These are phyloP conservation scores for Idris sp. DNA, from an alignment of 1,140 invertebrate species.

Conservation along the genomic window DNA sequence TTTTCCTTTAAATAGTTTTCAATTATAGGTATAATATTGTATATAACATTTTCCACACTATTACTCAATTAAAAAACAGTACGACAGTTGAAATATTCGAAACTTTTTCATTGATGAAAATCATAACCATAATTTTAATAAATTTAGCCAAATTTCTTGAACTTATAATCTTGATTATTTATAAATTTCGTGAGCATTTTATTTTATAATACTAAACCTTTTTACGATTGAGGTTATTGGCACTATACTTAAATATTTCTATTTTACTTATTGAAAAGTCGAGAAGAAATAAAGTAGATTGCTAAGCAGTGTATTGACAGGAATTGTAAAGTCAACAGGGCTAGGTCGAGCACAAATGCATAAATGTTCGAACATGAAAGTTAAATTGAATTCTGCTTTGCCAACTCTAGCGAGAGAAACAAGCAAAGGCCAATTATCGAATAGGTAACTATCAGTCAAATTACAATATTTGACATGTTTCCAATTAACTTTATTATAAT, in stretches of 20 bases:
- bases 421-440: conserved; percentile 62
- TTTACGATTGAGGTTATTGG: too few relatives aligned
- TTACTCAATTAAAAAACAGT: too few relatives aligned
- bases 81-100: too few relatives aligned
- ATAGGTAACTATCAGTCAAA: conserved; percentile 56
- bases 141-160: too few relatives aligned
- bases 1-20: too few relatives aligned
- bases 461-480: conserved; percentile 59
- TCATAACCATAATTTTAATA: too few relatives aligned
- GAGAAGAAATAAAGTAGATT: conserved; percentile 25
- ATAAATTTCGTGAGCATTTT: too few relatives aligned
- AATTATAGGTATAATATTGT: too few relatives aligned
- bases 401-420: conserved; percentile 67
- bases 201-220: too few relatives aligned
- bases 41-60: too few relatives aligned
- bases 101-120: too few relatives aligned
- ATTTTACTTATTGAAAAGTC: conserved; percentile 1
- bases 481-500: conserved; percentile 60
- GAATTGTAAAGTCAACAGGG: conserved; percentile 54
- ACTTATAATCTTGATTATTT: too few relatives aligned
- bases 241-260: neutral
- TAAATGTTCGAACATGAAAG: conserved; percentile 66
- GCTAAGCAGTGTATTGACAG: conserved; percentile 33
- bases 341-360: conserved; percentile 41
- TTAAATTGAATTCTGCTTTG: conserved; percentile 74